Evolutionary conservation across 1,140 invertebrate genomes (phyloP).

Genomic region (Drosophila ironensis): DNA sequence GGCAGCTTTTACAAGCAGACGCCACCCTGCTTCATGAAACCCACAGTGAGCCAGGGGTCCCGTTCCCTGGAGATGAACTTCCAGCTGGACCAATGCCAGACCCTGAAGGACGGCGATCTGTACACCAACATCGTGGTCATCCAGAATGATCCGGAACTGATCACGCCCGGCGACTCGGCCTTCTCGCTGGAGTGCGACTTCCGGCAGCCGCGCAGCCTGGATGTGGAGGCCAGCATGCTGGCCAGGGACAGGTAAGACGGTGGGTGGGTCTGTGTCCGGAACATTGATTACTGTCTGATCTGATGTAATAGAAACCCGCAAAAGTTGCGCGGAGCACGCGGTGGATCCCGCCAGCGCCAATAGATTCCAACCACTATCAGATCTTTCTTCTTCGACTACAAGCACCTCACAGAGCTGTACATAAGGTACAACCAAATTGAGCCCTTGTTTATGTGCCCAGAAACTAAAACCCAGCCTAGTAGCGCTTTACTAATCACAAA

Average conservation of each 20-base stretch:
- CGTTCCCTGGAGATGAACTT: slow-evolving; percentile 84
- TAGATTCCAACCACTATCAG: slow-evolving; percentile 58
- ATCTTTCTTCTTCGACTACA: slow-evolving; percentile 47
- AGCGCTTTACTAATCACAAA: slow-evolving; percentile 53
- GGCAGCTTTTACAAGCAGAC: slow-evolving; percentile 85
- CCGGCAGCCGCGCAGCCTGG: slow-evolving; percentile 82
- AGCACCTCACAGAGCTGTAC: slow-evolving; percentile 64
- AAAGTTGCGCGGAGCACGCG: slow-evolving; percentile 80
- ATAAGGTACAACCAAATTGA: slow-evolving; percentile 68
- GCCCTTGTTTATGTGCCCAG: slow-evolving; percentile 7
- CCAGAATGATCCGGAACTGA: slow-evolving; percentile 85
- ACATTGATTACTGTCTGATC: slow-evolving; percentile 48
- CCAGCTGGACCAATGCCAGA: slow-evolving; percentile 84
- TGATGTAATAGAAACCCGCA: slow-evolving; percentile 74
- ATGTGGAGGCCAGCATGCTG: slow-evolving; percentile 83
- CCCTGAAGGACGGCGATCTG: slow-evolving; percentile 83
- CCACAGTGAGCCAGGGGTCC: slow-evolving; percentile 61
- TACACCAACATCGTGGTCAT: slow-evolving; percentile 85
- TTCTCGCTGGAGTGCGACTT: slow-evolving; percentile 86
- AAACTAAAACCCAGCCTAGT: slow-evolving; percentile 24
- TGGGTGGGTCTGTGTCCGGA: slow-evolving; percentile 5
- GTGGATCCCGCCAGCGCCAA: slow-evolving; percentile 70
- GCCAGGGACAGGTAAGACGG: slow-evolving; percentile 79
- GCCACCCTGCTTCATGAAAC: slow-evolving; percentile 84
- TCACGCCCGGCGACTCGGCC: slow-evolving; percentile 86